Base-by-base conservation (phyloP, 2,888 invertebrate species). In the Melipona bicolor region DNA sequence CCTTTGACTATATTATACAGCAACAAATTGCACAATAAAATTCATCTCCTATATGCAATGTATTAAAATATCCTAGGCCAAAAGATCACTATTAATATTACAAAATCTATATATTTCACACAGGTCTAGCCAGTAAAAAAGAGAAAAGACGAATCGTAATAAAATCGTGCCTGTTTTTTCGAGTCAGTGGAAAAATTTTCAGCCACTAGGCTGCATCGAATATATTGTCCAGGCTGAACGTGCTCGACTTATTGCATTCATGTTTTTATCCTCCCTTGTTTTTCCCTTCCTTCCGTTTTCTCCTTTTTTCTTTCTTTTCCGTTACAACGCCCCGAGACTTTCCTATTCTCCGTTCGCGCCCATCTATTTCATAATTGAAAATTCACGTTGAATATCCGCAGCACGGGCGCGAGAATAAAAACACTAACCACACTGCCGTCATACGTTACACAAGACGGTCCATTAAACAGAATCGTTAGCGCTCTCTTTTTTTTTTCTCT, bases 381-480 rank as follows among this genome's bases (percentile, higher is more conserved):
- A 77, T 77, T 79, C 67, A 27, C 61, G 59, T 50, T 17, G 79
- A 32, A 64, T 61, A 64, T 56, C 54, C 21, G 79, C 17, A 54
- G 64, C 70, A 54, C 27, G 68, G 13, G 67, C 64, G 52, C 15
- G 62, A 24, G 43, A 75, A 80, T 71, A 75, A 80, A 79, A 71
- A 71, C 24, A n/a, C 17, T 4, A 27, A 11, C 17, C n/a, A 15
- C 5, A 17, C 9, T 24, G 68, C 17, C 70, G 71, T 21, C 69
- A 50, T 64, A 32, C 73, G 64, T 81, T 80, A 79, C 74, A 32
- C 32, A 49, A 52, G 69, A 61, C 67, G 70, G 82, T 71, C 80
- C 74, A 75, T 82, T 82, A 80, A 82, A 74, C 74, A 24, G 80
- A 52, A 67, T 80, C 79, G 79, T 70, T 32, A 69, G 32, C 50